Base-by-base conservation (phyloP, 2,888 invertebrate genomes). In the Acleris holmiana region DNA sequence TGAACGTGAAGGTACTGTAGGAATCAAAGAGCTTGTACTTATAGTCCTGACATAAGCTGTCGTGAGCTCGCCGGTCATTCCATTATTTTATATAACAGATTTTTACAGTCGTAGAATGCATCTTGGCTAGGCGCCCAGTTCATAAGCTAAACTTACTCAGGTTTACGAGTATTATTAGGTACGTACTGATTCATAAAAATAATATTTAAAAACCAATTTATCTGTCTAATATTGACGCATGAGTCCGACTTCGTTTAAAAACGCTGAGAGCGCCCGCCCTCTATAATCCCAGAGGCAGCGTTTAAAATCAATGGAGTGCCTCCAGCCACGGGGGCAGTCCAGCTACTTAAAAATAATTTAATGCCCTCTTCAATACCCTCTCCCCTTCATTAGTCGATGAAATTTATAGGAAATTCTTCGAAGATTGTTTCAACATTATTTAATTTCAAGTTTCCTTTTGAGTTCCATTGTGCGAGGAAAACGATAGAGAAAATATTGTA, bases 311-410 rank as follows among this genome's bases (percentile, higher is more conserved):
- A 85, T 84, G 76, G 75, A 77, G 68, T 74, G 66, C 66, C 66
- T 50, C 68, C 63, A 67, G 69, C 61, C 54, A 66, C 67, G 65
- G 73, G 78, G 78, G 76, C 67, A 72, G 71, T 68, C 69, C 73
- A 61, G 69, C 78, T 78, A 78, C 82, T 85, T 85, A 84, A 84
- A 85, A 85, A 84, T 84, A 83, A 85, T 84, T 85, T 81, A 82
- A 78, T 71, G 73, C 71, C 73, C 61, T 66, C 70, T 84, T 85
- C 80, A 82, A 78, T 71, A 72, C 71, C 73, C 61, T 66, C 70
- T 72, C 74, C 82, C 80, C 77, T 79, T 79, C 76, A 84, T 86
- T 84, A 76, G 76, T 73, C 82, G 76, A 80, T 82, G 18, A 65
- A 80, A 82, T 80, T 80, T 80, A 75, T 77, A 74, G 75, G 70